These are phyloP conservation scores for Hippolais icterina DNA, from an alignment of 2,113 vertebrate genomes.

Conservation along the genomic window DNA sequence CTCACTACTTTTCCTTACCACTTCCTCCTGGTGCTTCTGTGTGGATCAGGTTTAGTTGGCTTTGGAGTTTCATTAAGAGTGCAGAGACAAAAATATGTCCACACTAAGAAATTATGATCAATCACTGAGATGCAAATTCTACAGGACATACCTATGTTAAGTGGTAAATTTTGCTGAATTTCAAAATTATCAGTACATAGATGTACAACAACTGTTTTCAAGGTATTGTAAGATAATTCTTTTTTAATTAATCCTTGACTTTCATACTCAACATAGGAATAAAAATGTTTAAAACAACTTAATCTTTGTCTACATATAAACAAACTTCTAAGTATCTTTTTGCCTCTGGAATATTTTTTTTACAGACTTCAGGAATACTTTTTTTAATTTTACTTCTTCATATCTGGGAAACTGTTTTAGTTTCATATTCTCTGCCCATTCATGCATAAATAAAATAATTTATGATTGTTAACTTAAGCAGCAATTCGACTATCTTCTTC, in stretches of 20 bases:
- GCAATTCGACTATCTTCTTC: background rate
- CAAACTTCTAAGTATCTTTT: background rate
- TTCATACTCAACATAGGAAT: background rate
- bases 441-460: background rate
- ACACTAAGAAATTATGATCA: background rate
- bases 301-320: background rate
- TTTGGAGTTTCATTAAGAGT: background rate
- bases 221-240: background rate
- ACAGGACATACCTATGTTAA: background rate
- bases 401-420: background rate
- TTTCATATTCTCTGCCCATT: background rate
- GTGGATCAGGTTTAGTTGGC: background rate
- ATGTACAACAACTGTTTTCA: background rate
- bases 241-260: background rate
- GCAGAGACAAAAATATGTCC: background rate
- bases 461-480: background rate
- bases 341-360: background rate
- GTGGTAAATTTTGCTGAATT: background rate
- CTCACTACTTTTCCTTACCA: background rate
- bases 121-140: background rate
- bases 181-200: background rate
- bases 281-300: background rate
- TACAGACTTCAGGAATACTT: background rate
- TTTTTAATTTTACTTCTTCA: background rate
- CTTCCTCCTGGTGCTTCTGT: background rate